Conservation (phyloP, 2,888 invertebrate species). For the Onchidella celtica region DNA sequence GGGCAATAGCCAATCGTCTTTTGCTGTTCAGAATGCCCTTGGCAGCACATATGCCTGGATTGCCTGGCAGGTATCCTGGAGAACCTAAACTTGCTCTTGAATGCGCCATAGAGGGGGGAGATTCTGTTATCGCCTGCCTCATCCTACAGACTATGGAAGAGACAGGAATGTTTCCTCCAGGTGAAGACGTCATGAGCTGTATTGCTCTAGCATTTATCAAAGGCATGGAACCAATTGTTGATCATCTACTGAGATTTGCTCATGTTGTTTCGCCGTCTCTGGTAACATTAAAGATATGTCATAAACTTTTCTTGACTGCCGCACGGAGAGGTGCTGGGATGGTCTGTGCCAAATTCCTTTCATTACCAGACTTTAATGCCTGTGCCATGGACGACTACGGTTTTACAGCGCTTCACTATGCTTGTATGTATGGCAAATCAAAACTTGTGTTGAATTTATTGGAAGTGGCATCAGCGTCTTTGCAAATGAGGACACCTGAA, state of each 20-base stretch:
- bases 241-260: slow-evolving; percentile 41
- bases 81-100: slow-evolving; percentile 34
- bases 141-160: slow-evolving; percentile 49
- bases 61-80: not conserved
- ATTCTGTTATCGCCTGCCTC: slow-evolving; percentile 35
- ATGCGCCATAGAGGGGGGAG: slow-evolving; percentile 43
- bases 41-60: not conserved
- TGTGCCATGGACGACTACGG: slow-evolving; percentile 30
- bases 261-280: slow-evolving; percentile 29
- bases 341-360: slow-evolving; percentile 35
- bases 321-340: slow-evolving; percentile 24
- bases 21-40: slow-evolving; percentile 44
- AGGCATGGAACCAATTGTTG: slow-evolving; percentile 45
- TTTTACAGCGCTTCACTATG: slow-evolving; percentile 52
- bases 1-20: slow-evolving; percentile 36
- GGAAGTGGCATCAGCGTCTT: not conserved
- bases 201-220: slow-evolving; percentile 25
- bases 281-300: slow-evolving; percentile 36
- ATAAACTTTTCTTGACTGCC: slow-evolving; percentile 34
- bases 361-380: slow-evolving; percentile 36
- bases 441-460: slow-evolving; percentile 41
- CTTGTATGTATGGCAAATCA: slow-evolving; percentile 49
- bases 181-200: slow-evolving; percentile 34
- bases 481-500: slow-evolving; percentile 25
- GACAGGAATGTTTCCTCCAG: slow-evolving; percentile 6